Evolutionary conservation across 2,797 vertebrate genomes (phyloP).

Genomic region (Pseudotriccus pelzelni): DNA sequence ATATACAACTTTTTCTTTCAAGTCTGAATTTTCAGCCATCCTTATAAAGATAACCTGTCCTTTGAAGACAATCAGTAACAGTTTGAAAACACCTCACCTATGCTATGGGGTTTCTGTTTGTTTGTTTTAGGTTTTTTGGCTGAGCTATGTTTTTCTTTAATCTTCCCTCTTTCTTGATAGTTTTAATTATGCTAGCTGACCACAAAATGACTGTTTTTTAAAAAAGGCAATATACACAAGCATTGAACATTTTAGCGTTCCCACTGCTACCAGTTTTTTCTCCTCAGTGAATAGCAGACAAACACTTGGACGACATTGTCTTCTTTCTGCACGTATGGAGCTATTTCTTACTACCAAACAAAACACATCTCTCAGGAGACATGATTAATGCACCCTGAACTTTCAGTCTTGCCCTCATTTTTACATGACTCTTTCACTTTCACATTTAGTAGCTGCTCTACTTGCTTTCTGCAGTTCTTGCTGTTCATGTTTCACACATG

Average conservation of each 20-base stretch:
- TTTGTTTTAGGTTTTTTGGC: background rate
- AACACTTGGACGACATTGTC: background rate
- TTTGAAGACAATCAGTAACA: background rate
- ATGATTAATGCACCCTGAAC: background rate
- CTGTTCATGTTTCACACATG: background rate
- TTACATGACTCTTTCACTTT: background rate
- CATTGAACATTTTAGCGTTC: background rate
- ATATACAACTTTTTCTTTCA: background rate
- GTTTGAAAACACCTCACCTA: background rate
- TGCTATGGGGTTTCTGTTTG: background rate
- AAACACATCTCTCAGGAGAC: background rate
- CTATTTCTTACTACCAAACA: background rate
- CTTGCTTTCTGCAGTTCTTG: background rate
- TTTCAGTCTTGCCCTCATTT: background rate
- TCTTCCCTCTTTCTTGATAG: background rate
- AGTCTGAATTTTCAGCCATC: background rate
- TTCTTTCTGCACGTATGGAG: background rate
- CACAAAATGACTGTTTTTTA: background rate
- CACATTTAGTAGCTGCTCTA: background rate
- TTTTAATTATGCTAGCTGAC: background rate
- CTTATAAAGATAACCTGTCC: background rate
- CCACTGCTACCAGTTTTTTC: background rate
- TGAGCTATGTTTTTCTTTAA: background rate
- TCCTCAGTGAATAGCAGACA: background rate
- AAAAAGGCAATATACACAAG: background rate